These are phyloP conservation scores for Caretta caretta DNA, from an alignment of 2,113 vertebrate species.

Conservation along the genomic window DNA sequence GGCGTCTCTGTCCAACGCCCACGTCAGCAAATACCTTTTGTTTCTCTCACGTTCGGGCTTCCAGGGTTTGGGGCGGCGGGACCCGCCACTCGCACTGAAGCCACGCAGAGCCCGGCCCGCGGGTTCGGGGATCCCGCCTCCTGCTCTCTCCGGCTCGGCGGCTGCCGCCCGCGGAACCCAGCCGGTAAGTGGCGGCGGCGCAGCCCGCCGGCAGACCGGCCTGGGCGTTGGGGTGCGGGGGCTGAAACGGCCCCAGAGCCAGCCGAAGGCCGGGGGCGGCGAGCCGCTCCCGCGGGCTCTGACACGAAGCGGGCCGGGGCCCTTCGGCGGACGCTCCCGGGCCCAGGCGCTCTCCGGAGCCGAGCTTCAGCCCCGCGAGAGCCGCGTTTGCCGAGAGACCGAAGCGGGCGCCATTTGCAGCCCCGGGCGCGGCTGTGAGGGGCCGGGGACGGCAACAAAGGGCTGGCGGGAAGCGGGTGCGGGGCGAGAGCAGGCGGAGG, in stretches of 20 bases:
- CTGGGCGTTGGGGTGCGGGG: conserved; percentile 43
- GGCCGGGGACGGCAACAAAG: conserved; percentile 33
- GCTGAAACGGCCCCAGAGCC: background rate
- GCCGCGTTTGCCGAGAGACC: background rate
- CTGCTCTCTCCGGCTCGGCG: background rate
- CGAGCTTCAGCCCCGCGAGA: background rate
- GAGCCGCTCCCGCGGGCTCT: background rate
- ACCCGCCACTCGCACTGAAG: background rate
- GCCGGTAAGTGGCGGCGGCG: conserved; percentile 48
- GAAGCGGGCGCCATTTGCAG: conserved; percentile 66
- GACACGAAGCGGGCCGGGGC: background rate
- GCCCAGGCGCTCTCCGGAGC: background rate
- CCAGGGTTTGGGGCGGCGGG: conserved; percentile 85
- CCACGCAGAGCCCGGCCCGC: background rate
- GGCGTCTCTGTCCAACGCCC: conserved; percentile 94
- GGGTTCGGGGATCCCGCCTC: background rate
- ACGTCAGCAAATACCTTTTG: conserved; percentile 96
- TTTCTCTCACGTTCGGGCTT: conserved; percentile 87
- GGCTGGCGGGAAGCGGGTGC: background rate
- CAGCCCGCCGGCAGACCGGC: conserved; percentile 27
- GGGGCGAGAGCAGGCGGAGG: background rate
- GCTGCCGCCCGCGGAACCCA: conserved; percentile 21
- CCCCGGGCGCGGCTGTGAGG: conserved; percentile 32
- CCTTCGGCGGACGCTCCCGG: background rate
- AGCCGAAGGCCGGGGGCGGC: background rate